Percentiles rank a stretch among this genome's conserved stretches.
phyloP scores from a whole-genome alignment of 2,113 vertebrate genomes.

The Heterocephalus glaber region DNA sequence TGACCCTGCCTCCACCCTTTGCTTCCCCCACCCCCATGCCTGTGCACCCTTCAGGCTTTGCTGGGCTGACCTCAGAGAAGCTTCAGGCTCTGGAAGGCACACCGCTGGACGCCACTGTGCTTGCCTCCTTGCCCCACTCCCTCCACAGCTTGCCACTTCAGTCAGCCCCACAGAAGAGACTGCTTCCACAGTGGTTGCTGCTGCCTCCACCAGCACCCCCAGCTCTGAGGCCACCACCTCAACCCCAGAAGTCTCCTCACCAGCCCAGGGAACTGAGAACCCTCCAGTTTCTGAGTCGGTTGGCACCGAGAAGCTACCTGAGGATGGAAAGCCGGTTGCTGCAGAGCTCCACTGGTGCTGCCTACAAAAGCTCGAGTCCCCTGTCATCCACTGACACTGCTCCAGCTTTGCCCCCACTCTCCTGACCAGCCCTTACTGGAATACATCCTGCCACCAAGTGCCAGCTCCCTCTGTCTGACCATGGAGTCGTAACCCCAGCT shows the following conservation, averaged over 20 bases:
- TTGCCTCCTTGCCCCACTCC: conserved; percentile 87
- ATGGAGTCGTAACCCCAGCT: conserved; percentile 66
- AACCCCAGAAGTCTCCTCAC: conserved; percentile 25
- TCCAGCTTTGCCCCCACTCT: conserved; percentile 25
- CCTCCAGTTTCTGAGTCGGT: conserved; percentile 28
- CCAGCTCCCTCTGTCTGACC: conserved; percentile 65
- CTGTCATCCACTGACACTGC: conserved; percentile 87
- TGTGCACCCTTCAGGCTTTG: conserved; percentile 92
- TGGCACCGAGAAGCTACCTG: conserved; percentile 61
- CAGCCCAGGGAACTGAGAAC: conserved; percentile 62
- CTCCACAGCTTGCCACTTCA: conserved; percentile 66
- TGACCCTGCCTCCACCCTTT: conserved; percentile 93
- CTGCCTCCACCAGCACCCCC: conserved; percentile 62
- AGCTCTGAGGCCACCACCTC: conserved; percentile 55
- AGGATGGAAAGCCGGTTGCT: conserved; percentile 88
- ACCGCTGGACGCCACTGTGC: conserved; percentile 91
- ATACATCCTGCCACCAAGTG: conserved; percentile 63
- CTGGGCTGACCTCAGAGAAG: conserved; percentile 92
- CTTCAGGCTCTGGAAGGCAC: conserved; percentile 94
- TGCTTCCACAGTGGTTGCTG: not conserved
- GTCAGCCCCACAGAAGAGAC: conserved; percentile 58
- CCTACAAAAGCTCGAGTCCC: conserved; percentile 90
- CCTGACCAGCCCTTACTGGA: conserved; percentile 60
- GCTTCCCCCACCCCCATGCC: conserved; percentile 95
- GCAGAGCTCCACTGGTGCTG: conserved; percentile 92